Percentiles rank a stretch among this genome's conserved stretches.
These are phyloP conservation scores for Cataglyphis altisquamis DNA, from an alignment of 2,888 invertebrate genomes.

Conservation along the genomic window DNA sequence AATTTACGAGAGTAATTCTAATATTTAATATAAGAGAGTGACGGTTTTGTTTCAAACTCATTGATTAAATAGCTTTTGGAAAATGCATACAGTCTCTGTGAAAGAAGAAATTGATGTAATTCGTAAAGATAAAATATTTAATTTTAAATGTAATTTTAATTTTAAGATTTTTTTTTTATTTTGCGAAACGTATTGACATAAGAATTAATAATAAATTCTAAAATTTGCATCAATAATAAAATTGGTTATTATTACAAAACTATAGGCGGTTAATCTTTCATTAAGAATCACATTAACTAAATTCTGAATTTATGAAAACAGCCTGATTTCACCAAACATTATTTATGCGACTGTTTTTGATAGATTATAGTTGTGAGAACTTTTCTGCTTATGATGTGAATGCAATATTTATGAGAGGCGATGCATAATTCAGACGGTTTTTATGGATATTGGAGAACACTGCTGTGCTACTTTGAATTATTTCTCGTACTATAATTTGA, in stretches of 20 bases:
- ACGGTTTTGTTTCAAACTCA: background rate
- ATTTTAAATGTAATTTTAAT: background rate
- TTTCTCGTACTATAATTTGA: slow-evolving; percentile 13
- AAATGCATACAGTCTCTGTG: background rate
- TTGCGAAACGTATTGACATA: background rate
- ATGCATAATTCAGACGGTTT: slow-evolving; percentile 18
- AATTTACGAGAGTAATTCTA: slow-evolving; percentile 3
- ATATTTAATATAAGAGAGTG: slow-evolving; percentile 13
- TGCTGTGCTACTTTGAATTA: slow-evolving; percentile 15
- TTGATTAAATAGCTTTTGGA: background rate
- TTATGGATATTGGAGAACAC: slow-evolving; percentile 33
- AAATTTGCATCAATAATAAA: background rate
- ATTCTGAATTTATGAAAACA: background rate
- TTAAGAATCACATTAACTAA: background rate
- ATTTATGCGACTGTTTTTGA: background rate
- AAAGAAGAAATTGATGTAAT: background rate
- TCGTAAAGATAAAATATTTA: background rate
- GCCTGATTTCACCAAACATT: background rate
- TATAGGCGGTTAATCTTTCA: background rate
- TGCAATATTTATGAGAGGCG: slow-evolving; percentile 26
- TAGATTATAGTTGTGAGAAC: slow-evolving; percentile 16
- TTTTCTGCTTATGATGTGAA: slow-evolving; percentile 7
- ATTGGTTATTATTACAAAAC: background rate
- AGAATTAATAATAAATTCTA: background rate
- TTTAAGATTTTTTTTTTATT: too few relatives aligned